phyloP scores from a whole-genome alignment of 2,888 invertebrate genomes.

The Vandiemenella viatica region DNA sequence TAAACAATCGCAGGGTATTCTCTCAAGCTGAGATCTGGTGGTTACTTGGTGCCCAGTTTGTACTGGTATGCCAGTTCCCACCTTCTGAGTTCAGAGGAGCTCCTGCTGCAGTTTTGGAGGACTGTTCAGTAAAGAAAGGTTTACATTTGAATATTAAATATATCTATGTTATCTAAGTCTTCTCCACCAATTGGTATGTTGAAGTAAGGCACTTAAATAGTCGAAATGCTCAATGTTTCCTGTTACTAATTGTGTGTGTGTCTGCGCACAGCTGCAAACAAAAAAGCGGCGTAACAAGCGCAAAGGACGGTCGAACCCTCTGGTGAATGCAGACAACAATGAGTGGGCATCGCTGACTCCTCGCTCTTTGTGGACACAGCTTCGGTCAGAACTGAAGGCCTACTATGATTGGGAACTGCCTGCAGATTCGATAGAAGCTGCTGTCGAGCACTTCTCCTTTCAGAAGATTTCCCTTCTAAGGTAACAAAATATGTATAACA shows the following conservation, averaged over 20 bases:
- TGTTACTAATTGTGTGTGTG: background rate
- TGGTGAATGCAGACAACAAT: slow-evolving; percentile 38
- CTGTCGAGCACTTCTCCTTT: slow-evolving; percentile 59
- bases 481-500: slow-evolving; percentile 23
- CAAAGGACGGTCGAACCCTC: slow-evolving; percentile 37
- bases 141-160: background rate
- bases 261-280: background rate
- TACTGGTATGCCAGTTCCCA: too few species aligned
- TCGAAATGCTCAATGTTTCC: background rate
- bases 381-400: slow-evolving; percentile 63
- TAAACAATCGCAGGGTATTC: too few species aligned
- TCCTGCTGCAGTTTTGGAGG: too few species aligned
- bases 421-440: slow-evolving; percentile 62
- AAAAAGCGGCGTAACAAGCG: slow-evolving; percentile 39
- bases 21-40: too few species aligned
- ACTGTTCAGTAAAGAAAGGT: background rate
- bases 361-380: slow-evolving; percentile 73
- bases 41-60: too few species aligned
- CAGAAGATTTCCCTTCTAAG: slow-evolving; percentile 76
- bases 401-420: slow-evolving; percentile 84
- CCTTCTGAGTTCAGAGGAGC: too few species aligned
- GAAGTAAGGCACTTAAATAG: background rate
- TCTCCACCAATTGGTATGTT: background rate
- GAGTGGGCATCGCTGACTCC: slow-evolving; percentile 85
- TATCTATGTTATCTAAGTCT: background rate